phyloP scores from a whole-genome alignment of 1,140 invertebrate species.

The Leptopilina clavipes region DNA sequence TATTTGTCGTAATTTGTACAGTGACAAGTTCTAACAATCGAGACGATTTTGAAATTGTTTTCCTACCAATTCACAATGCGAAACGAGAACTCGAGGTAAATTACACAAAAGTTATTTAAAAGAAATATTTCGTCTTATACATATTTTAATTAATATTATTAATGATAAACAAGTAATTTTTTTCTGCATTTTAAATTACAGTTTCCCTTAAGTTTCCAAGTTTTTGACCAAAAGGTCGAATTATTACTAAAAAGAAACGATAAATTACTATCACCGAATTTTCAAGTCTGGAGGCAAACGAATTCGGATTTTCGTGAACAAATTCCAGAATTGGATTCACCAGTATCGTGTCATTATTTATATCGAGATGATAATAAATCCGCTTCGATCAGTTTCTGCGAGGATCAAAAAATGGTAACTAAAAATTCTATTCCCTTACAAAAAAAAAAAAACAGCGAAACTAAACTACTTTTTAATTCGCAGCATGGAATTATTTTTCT shows the following conservation, averaged over 20 bases:
- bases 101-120: no score
- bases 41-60: slow-evolving; percentile 52
- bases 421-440: slow-evolving; percentile 33
- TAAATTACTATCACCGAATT: slow-evolving; percentile 69
- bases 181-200: slow-evolving; percentile 48
- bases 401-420: slow-evolving; percentile 68
- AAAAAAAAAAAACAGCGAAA: no score
- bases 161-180: not conserved
- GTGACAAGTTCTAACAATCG: slow-evolving; percentile 6
- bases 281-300: slow-evolving; percentile 72
- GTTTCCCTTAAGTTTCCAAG: slow-evolving; percentile 66
- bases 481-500: slow-evolving; percentile 80
- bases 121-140: no score
- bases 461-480: slow-evolving; percentile 33
- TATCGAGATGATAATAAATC: slow-evolving; percentile 68
- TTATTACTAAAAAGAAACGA: slow-evolving; percentile 73
- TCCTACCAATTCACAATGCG: slow-evolving; percentile 53
- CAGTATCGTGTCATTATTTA: slow-evolving; percentile 74
- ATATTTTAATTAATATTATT: no score
- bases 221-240: slow-evolving; percentile 65
- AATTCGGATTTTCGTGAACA: slow-evolving; percentile 52
- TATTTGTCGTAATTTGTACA: slow-evolving; percentile 42
- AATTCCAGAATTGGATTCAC: slow-evolving; percentile 55
- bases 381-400: slow-evolving; percentile 76
- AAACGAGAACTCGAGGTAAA: slow-evolving; percentile 46